Conservation (phyloP, 2,888 invertebrate genomes). For the Ectobius pallidus region DNA sequence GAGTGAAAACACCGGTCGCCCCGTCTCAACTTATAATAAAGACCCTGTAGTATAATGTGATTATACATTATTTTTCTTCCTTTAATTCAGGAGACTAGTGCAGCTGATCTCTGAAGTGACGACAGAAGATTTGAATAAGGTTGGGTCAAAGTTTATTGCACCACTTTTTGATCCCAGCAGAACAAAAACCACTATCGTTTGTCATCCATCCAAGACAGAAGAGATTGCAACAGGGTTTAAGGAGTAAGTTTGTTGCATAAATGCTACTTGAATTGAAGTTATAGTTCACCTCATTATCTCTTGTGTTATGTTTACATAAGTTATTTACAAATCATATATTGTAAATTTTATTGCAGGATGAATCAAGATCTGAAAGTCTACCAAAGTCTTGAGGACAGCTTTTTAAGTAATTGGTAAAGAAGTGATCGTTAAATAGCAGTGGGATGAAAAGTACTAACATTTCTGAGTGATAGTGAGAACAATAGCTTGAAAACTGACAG, state of each 20-base stretch:
- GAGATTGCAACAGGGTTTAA: slow-evolving; percentile 70
- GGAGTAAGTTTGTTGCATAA: slow-evolving; percentile 60
- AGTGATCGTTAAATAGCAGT: not conserved
- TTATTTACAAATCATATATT: not conserved
- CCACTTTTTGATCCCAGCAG: slow-evolving; percentile 66
- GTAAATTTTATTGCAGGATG: slow-evolving; percentile 59
- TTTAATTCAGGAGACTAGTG: slow-evolving; percentile 69
- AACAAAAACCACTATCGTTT: slow-evolving; percentile 73
- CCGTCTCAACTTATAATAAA: too few species aligned
- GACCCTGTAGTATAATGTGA: too few species aligned
- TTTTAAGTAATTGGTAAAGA: slow-evolving; percentile 61
- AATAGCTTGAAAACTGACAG: too few species aligned
- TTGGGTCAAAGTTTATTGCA: slow-evolving; percentile 74
- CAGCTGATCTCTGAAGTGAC: slow-evolving; percentile 69
- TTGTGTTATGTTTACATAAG: not conserved
- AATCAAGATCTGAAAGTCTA: slow-evolving; percentile 63
- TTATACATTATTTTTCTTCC: too few species aligned
- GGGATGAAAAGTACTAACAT: too few species aligned
- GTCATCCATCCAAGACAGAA: slow-evolving; percentile 75
- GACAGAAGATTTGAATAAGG: slow-evolving; percentile 65
- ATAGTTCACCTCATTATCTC: not conserved
- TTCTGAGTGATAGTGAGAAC: too few species aligned
- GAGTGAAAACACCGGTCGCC: too few species aligned
- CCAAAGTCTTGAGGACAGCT: slow-evolving; percentile 68
- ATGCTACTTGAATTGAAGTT: not conserved